These are phyloP conservation scores for Chrysaora quinquecirrha DNA, from an alignment of 30 jellyfish, hydroid and myxozoan species.

Conservation along the genomic window DNA sequence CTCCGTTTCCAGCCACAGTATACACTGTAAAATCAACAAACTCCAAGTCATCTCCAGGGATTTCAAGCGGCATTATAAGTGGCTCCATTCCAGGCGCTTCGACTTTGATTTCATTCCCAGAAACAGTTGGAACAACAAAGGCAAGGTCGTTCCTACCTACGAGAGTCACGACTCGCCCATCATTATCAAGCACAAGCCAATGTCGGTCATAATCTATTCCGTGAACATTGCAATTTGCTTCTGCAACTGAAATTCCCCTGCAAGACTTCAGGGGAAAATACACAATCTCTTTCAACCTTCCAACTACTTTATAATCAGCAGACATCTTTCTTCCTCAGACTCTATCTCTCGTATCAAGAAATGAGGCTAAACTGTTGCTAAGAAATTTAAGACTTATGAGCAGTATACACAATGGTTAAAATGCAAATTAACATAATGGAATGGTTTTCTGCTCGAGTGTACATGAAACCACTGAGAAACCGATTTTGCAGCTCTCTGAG, in stretches of 20 bases:
- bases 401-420: too few relatives aligned
- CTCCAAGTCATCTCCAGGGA: background rate
- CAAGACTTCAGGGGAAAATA: background rate
- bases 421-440: too few relatives aligned
- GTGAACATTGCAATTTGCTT: background rate
- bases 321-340: too few relatives aligned
- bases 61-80: background rate
- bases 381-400: too few relatives aligned
- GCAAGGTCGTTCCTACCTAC: background rate
- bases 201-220: conserved; percentile 6
- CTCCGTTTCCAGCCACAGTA: conserved; percentile 58
- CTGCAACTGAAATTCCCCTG: background rate
- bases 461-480: too few relatives aligned
- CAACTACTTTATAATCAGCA: background rate
- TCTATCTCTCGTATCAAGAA: too few relatives aligned
- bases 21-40: conserved; percentile 2
- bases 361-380: too few relatives aligned
- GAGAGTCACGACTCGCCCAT: conserved; percentile 6
- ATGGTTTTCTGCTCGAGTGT: too few relatives aligned
- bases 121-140: background rate
- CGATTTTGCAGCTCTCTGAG: too few relatives aligned
- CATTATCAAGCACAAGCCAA: background rate
- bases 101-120: background rate
- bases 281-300: background rate
- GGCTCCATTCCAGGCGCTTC: conserved; percentile 63